Base-by-base conservation (phyloP, 30 jellyfish, hydroid and myxozoan species). In the Clytia hemisphaerica region DNA sequence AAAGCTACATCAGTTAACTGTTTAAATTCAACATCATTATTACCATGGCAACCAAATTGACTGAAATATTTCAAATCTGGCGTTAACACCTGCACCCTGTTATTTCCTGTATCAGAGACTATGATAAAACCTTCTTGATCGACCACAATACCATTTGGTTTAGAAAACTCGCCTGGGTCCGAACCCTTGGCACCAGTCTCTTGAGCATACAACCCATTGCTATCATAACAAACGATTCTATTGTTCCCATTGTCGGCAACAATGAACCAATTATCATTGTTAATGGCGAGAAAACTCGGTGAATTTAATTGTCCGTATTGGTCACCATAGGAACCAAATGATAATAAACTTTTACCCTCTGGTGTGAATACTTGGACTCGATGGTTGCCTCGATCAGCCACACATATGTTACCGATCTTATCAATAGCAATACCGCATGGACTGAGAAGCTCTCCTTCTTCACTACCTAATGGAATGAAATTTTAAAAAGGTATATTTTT, bases 371-470 rank as follows among this genome's bases (percentile, higher is more conserved):
- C 84, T 70, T 88, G 97, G 1, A 88, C 67, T 1, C 97, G 88
- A 37, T 88, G 79, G 60, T 88, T 88, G 74, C 80, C 97, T 14
- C 97, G 66, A 49, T 88, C 97, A 7, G 94, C 91, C 7, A 88
- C 94, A 36, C 79, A 71, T 31, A 88, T 66, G 45, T 66, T 64
- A 46, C 97, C 94, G 48, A 75, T 88, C 37, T 80, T 73, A 59
- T 88, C 94, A 46, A 88, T 71, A 1, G 94, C 94, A 28, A 88
- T 34, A 30, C 97, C 97, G 32, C 94, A 94, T 7, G 97, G 97
- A 45, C 80, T 94, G 49, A 70, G 34, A 2, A 88, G 61, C 49
- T 88, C 93, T 6, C 97, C 97, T 4, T 58, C 37, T 18, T 78
- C 84, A 18, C 75, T 58, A n/a, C 97, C 97, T 88, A 54, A 14